Percentiles rank a stretch among this genome's conserved stretches.
phyloP scores from a whole-genome alignment of 1,140 invertebrate species.

The Brachionus koreanus region DNA sequence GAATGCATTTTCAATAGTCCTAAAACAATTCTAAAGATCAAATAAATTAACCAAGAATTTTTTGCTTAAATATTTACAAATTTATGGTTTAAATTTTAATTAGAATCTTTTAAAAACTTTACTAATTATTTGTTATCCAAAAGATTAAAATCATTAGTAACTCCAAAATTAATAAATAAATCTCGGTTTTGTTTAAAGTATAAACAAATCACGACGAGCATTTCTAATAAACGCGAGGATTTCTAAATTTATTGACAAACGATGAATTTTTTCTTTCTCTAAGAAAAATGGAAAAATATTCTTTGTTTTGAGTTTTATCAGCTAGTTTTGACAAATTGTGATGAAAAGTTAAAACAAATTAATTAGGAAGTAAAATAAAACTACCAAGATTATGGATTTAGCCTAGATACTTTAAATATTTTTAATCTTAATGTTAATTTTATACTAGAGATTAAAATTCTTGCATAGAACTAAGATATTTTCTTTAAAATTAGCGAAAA shows the following conservation, averaged over 20 bases:
- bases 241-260: neutral
- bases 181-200: neutral
- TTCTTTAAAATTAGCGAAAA: neutral
- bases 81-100: neutral
- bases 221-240: neutral
- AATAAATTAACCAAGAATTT: neutral
- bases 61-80: neutral
- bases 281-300: neutral
- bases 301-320: neutral
- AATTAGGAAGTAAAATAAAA: neutral
- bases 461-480: neutral
- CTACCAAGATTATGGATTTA: neutral
- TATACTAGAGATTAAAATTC: neutral
- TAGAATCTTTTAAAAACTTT: neutral
- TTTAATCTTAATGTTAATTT: neutral
- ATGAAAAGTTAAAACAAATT: neutral
- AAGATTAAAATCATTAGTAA: neutral
- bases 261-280: neutral
- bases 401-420: neutral
- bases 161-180: neutral
- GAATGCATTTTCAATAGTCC: neutral
- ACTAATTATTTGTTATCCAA: neutral
- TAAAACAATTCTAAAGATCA: neutral
- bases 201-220: neutral
- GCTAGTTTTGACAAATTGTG: neutral